phyloP scores from a whole-genome alignment of 2,888 invertebrate genomes.

The Plemyria rubiginata region DNA sequence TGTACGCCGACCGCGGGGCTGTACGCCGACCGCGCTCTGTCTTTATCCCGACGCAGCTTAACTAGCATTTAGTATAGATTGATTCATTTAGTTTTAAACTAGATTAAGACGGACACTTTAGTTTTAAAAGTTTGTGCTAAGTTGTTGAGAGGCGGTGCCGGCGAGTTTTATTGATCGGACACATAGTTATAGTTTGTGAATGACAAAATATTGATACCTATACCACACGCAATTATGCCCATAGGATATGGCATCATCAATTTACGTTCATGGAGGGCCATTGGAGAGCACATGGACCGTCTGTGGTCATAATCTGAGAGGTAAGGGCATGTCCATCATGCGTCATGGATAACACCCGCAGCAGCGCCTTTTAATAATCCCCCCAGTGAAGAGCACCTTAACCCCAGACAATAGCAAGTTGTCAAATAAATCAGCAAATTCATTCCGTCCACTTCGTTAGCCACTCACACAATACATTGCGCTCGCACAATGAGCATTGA shows the following conservation, averaged over 20 bases:
- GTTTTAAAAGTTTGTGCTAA: conserved; percentile 23
- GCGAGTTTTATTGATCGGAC: conserved; percentile 6
- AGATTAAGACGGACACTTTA: conserved; percentile 25
- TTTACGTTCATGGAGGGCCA: too few relatives aligned
- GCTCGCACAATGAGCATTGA: conserved; percentile 26
- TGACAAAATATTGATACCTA: background rate
- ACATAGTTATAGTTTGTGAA: background rate
- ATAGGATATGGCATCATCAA: too few relatives aligned
- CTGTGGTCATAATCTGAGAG: too few relatives aligned
- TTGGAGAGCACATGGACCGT: too few relatives aligned
- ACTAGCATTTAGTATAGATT: conserved; percentile 18
- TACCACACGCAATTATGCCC: too few relatives aligned
- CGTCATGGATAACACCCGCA: background rate
- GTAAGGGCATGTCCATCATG: background rate
- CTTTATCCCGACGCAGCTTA: conserved; percentile 10
- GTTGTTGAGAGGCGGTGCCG: conserved; percentile 6
- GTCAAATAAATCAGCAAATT: conserved; percentile 20
- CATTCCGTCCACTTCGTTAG: conserved; percentile 20
- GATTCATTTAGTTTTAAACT: conserved; percentile 20
- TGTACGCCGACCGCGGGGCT: too few relatives aligned
- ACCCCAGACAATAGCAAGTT: conserved; percentile 16
- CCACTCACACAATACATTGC: conserved; percentile 22
- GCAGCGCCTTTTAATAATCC: background rate
- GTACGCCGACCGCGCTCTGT: too few relatives aligned
- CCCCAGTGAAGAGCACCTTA: conserved; percentile 2